Base-by-base conservation (phyloP, 2,113 vertebrate genomes). In the Strix uralensis region DNA sequence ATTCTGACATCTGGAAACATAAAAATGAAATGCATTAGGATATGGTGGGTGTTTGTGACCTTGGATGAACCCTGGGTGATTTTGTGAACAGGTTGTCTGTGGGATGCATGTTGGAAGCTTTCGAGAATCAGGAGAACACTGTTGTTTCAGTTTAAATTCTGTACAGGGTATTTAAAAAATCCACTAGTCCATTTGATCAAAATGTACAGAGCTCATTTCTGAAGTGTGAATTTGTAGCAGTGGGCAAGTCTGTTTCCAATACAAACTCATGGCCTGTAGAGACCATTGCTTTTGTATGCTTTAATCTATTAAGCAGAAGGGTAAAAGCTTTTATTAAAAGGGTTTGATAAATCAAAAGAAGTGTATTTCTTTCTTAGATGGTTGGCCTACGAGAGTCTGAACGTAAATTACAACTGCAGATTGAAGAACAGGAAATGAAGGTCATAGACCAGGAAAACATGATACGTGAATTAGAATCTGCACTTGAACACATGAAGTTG, bases 341-440 rank as follows among this genome's bases (percentile, higher is more conserved):
- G 3, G 3, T 42, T 81, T 67, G 20, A 34, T 86, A 78, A 80
- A 73, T 54, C 25, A 77, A 51, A 82, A 23, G 12, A 79, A 73
- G 3, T 74, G 5, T 78, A 52, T 91, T 90, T 94, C 34, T 98
- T 96, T 87, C 66, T 38, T 94, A 99, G 99, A 98, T 99, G 83
- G 97, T 99, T 82, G 86, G 96, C 93, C 98, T 99, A 29, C 97
- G 98, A 88, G 98, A 99, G 92, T 90, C 94, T 26, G 98, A 98
- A 96, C 91, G 65, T 42, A 98, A 95, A 91, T 96, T 99, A 86
- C 97, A 97, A 85, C 90, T 99, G 91, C 97, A 97, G 40, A 98
- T 98, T 91, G 97, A 98, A 94, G 99, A 99, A 92, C 95, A 98
- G 55, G 93, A 98, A 91, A 98, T 99, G 96, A 98, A 98, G 42